These are phyloP conservation scores for Mnemiopsis leidyi DNA, from an alignment of 37 sponge, comb jelly and placozoan species.

Conservation along the genomic window DNA sequence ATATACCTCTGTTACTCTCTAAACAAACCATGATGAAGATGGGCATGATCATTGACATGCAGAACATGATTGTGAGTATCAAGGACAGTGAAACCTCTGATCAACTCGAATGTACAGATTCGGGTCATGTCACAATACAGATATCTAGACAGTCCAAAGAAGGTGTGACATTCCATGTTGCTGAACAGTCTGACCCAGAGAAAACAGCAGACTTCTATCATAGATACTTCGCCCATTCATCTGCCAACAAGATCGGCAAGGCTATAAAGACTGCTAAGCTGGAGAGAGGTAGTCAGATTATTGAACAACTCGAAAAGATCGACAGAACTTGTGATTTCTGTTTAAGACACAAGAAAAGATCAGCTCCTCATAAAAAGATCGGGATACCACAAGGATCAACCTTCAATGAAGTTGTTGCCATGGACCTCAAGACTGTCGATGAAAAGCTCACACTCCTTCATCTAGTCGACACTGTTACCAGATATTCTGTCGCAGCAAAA, in stretches of 20 bases:
- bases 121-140: background rate
- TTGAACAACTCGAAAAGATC: background rate
- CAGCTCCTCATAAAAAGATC: background rate
- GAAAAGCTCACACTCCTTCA: background rate
- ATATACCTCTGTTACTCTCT: background rate
- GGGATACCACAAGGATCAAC: background rate
- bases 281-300: background rate
- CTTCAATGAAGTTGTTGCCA: conserved; percentile 30
- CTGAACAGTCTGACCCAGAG: background rate
- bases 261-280: background rate
- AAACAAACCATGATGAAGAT: background rate
- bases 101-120: background rate
- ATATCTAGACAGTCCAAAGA: background rate
- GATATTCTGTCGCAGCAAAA: background rate
- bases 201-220: background rate
- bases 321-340: background rate
- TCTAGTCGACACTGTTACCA: background rate
- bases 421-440: background rate
- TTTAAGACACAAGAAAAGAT: background rate
- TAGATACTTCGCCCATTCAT: background rate
- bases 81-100: background rate
- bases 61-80: background rate
- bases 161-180: background rate
- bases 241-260: background rate
- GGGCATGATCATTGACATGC: conserved; percentile 5